Base-by-base conservation (phyloP, 2,888 invertebrate species). In the Eristalis arbustorum region DNA sequence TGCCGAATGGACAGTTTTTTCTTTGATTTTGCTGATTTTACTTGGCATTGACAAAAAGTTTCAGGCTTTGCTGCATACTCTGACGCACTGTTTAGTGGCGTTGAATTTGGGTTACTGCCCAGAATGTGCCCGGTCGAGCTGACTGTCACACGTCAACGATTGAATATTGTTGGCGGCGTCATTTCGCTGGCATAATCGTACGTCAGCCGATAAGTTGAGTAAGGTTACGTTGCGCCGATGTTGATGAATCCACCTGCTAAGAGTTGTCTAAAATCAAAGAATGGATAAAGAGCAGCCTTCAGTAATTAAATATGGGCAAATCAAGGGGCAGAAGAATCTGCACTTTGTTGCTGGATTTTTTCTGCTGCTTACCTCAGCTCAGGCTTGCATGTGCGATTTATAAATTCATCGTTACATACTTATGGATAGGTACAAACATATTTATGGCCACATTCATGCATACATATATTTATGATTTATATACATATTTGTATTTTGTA, bases 321-420 rank as follows among this genome's bases (percentile, higher is more conserved):
- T 3, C 66, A 22, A n/a, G 37, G 22, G 67, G 37, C 62, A 37
- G 49, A 63, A 56, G 11, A 34, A 31, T 67, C 42, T 66, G 40
- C 72, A 28, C 49, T 57, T 56, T 62, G 37, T 68, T 74, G 28
- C 31, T 74, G 71, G 67, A 64, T 61, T 64, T 72, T n/a, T 71
- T 69, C 37, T 42, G 59, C 31, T 37, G 63, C 68, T 73, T 73
- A 76, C 77, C 77, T 59, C 42, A 57, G 78, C 66, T 64, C 49
- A 74, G 71, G 83, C 87, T 83, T 83, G 83, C 87, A 87, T 87
- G 75, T 87, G 78, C 83, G 83, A 87, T 87, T 87, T 83, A 78
- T 79, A 87, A 87, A 82, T 73, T 72, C 63, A 84, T 49, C 67
- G 59, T 31, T 84, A 77, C 25, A 34, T 49, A 18, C 6, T 49